These are phyloP conservation scores for Vulpes ferrilata DNA, from an alignment of 2,113 vertebrate genomes.

Conservation along the genomic window DNA sequence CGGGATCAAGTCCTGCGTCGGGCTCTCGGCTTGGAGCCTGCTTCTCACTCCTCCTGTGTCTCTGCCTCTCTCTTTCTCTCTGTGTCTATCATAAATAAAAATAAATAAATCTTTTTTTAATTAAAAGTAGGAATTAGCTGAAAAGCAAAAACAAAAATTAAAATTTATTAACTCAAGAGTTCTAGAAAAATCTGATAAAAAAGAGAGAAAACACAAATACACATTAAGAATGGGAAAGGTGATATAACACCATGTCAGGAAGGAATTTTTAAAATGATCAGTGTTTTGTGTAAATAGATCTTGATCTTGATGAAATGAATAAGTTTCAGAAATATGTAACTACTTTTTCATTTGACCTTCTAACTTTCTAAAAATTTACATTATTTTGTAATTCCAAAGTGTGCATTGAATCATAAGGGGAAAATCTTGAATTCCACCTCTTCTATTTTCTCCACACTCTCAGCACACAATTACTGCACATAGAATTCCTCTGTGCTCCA, in stretches of 20 bases:
- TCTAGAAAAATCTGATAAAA: not conserved
- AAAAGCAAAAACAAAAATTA: conserved; percentile 44
- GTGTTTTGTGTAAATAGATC: not conserved
- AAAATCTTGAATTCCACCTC: not conserved
- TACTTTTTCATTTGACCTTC: not conserved
- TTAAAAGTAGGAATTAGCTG: not conserved
- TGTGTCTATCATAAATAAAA: too few species aligned
- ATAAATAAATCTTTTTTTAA: too few species aligned
- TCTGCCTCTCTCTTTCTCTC: too few species aligned
- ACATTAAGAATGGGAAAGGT: not conserved
- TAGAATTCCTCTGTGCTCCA: not conserved
- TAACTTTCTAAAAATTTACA: conserved; percentile 10
- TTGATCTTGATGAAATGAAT: not conserved
- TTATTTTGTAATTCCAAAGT: conserved; percentile 23
- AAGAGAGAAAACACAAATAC: not conserved
- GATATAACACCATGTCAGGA: not conserved
- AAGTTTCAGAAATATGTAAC: conserved; percentile 1
- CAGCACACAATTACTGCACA: not conserved
- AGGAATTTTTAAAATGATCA: not conserved
- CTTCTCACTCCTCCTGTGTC: too few species aligned
- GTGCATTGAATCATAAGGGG: not conserved
- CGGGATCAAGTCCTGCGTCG: too few species aligned
- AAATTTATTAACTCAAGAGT: not conserved
- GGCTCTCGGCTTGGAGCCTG: too few species aligned
- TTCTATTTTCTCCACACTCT: not conserved